These are phyloP conservation scores for Erynnis tages DNA, from an alignment of 2,888 invertebrate genomes.

Conservation along the genomic window DNA sequence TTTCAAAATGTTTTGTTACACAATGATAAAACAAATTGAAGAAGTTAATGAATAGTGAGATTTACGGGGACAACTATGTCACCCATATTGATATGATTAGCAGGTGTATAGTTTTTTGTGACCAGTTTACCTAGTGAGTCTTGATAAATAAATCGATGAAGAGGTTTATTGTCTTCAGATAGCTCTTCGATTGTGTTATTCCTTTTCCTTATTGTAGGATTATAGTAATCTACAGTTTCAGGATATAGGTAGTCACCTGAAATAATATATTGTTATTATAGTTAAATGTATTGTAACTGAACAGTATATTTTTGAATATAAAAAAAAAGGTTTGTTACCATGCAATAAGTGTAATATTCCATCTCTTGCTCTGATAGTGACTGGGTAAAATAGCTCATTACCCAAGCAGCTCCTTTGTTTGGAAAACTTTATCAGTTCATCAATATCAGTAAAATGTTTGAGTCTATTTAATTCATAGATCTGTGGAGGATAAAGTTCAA, in stretches of 20 bases:
- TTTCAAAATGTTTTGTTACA: conserved; percentile 30
- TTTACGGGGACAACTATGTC: conserved; percentile 47
- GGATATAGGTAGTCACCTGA: conserved; percentile 79
- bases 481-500: conserved; percentile 87
- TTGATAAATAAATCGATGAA: conserved; percentile 57
- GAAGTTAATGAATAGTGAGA: conserved; percentile 33
- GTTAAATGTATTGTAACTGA: too few species aligned
- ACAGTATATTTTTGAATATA: too few species aligned
- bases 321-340: conserved; percentile 75
- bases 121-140: conserved; percentile 41
- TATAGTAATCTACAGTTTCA: conserved; percentile 57
- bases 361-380: conserved; percentile 78
- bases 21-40: conserved; percentile 18
- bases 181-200: conserved; percentile 24
- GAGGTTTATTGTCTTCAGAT: conserved; percentile 18
- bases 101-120: conserved; percentile 54
- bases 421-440: conserved; percentile 82
- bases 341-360: conserved; percentile 82
- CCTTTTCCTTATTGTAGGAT: conserved; percentile 41
- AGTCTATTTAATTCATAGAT: conserved; percentile 87
- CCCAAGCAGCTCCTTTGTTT: conserved; percentile 77
- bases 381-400: conserved; percentile 77
- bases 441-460: conserved; percentile 76
- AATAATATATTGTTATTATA: conserved; percentile 38
- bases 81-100: conserved; percentile 67